Evolutionary conservation across 1,140 invertebrate species (phyloP).

Genomic region (Drosophila mauritiana): DNA sequence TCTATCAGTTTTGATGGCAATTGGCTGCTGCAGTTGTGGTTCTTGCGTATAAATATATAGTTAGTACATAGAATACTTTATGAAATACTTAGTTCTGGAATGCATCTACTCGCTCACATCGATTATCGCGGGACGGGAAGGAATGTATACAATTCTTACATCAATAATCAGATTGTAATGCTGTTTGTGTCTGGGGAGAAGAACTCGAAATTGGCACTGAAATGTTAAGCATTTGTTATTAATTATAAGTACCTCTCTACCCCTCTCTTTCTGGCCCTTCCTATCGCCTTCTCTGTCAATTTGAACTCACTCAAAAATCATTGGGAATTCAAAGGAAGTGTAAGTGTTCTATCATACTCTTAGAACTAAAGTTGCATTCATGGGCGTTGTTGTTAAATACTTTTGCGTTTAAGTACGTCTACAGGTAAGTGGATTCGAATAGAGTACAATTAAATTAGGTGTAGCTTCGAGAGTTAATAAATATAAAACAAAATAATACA

Average conservation of each 20-base stretch:
- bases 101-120: constrained; percentile 13
- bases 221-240: constrained; percentile 17
- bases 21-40: background rate
- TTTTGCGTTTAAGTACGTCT: constrained; percentile 34
- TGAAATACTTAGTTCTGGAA: constrained; percentile 45
- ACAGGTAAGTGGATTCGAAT: constrained; percentile 5
- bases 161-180: constrained; percentile 7
- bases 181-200: background rate
- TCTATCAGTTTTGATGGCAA: constrained; percentile 5
- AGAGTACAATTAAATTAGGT: background rate
- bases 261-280: background rate
- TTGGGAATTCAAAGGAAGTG: constrained; percentile 14
- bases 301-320: constrained; percentile 18
- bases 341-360: constrained; percentile 9
- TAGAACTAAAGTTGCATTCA: constrained; percentile 28
- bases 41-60: constrained; percentile 14
- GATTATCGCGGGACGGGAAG: constrained; percentile 6
- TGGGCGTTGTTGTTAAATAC: constrained; percentile 38
- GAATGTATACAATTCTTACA: constrained; percentile 33
- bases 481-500: constrained; percentile 17
- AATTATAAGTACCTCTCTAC: constrained; percentile 5
- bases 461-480: too few species aligned
- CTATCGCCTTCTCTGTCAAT: constrained; percentile 8
- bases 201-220: constrained; percentile 32
- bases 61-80: constrained; percentile 38